Percentiles rank a stretch among this genome's conserved stretches.
Conservation (phyloP, 2,113 vertebrate genomes). For the Ursus arctos region DNA sequence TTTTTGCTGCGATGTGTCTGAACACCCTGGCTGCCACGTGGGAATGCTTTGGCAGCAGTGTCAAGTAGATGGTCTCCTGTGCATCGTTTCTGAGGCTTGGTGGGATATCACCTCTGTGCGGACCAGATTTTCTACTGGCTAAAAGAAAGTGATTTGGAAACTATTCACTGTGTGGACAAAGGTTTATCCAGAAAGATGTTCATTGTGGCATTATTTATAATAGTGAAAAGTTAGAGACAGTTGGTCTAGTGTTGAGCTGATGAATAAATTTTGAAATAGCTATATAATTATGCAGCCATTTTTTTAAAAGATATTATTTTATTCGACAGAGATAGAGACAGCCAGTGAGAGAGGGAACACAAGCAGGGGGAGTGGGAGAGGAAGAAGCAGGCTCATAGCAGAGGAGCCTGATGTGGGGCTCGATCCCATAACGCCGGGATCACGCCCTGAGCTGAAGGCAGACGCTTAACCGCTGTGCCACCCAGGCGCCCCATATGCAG, state of each 20-base stretch:
- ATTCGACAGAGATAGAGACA: too few relatives aligned
- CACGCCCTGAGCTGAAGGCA: too few relatives aligned
- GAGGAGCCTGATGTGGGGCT: too few relatives aligned
- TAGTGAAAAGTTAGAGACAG: constrained; percentile 26
- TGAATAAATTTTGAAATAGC: constrained; percentile 31
- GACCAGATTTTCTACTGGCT: neutral
- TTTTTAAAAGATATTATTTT: neutral
- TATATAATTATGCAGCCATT: neutral
- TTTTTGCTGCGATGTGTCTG: neutral
- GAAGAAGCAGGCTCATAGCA: too few relatives aligned
- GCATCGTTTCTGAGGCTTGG: neutral
- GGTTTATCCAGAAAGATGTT: constrained; percentile 40
- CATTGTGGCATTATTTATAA: constrained; percentile 17
- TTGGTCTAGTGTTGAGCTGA: neutral
- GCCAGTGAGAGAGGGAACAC: too few relatives aligned
- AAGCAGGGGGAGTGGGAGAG: too few relatives aligned
- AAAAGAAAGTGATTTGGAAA: neutral
- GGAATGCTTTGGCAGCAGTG: neutral
- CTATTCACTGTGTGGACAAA: neutral
- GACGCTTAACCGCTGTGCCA: too few relatives aligned
- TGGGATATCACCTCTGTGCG: neutral
- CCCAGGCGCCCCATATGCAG: neutral
- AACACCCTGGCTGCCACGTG: neutral
- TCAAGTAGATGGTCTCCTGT: neutral
- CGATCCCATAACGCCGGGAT: too few relatives aligned